Percentiles rank a stretch among this genome's conserved stretches.
phyloP scores from a whole-genome alignment of 1,140 invertebrate species.

The Drosophila pachea region DNA sequence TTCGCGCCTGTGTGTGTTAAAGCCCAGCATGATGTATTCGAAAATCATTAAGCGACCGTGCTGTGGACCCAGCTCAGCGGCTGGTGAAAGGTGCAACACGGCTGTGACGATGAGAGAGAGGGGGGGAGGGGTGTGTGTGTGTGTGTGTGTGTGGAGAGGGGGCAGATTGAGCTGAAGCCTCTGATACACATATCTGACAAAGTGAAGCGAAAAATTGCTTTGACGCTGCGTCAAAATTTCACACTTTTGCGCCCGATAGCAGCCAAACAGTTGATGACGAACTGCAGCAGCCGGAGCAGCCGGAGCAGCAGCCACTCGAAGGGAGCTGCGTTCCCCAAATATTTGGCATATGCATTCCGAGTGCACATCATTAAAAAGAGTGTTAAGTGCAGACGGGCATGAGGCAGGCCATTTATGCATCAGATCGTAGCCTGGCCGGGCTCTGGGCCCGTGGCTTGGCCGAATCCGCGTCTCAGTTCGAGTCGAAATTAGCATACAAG shows the following conservation, averaged over 20 bases:
- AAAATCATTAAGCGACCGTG: slow-evolving; percentile 63
- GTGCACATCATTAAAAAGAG: slow-evolving; percentile 70
- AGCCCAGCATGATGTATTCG: slow-evolving; percentile 69
- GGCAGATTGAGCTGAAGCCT: not conserved
- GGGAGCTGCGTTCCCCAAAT: slow-evolving; percentile 64
- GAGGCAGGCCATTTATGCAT: not conserved
- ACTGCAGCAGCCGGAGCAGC: slow-evolving; percentile 6
- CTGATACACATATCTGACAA: slow-evolving; percentile 70
- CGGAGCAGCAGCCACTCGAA: not conserved
- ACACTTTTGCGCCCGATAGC: slow-evolving; percentile 70
- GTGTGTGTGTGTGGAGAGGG: too few relatives aligned
- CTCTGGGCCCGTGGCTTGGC: too few relatives aligned
- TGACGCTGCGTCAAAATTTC: slow-evolving; percentile 76
- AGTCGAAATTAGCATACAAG: slow-evolving; percentile 71
- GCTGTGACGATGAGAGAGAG: too few relatives aligned
- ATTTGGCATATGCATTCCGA: slow-evolving; percentile 56
- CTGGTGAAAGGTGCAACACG: slow-evolving; percentile 43
- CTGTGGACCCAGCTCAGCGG: slow-evolving; percentile 12
- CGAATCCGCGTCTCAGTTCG: not conserved
- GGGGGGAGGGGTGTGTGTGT: too few relatives aligned
- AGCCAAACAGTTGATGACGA: slow-evolving; percentile 51
- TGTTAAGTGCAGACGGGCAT: slow-evolving; percentile 31
- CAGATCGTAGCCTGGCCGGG: too few relatives aligned
- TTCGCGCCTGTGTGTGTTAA: slow-evolving; percentile 42
- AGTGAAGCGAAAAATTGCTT: slow-evolving; percentile 70